Conservation (phyloP, 1,140 invertebrate species). For the Micrasema minimum region DNA sequence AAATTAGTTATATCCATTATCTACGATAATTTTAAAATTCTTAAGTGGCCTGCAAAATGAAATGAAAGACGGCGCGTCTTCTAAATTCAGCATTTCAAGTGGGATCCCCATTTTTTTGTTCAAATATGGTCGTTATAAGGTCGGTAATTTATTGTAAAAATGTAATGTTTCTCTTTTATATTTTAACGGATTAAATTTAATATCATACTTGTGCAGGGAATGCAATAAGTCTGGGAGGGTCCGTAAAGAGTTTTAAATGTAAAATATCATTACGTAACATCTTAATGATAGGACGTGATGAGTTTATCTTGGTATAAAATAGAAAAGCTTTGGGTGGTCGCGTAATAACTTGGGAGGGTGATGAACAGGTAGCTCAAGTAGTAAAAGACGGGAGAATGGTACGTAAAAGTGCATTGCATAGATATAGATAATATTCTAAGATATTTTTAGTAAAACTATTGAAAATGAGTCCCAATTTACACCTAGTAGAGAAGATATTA, state of each 20-base stretch:
- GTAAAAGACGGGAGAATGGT: neutral
- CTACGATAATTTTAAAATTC: neutral
- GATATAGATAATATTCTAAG: too few relatives aligned
- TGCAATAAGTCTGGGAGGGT: too few relatives aligned
- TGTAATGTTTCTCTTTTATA: too few relatives aligned
- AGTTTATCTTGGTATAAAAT: conserved; percentile 3
- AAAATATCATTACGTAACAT: conserved; percentile 16
- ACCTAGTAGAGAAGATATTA: too few relatives aligned
- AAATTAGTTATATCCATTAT: neutral
- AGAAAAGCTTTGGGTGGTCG: conserved; percentile 16
- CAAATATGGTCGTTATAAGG: too few relatives aligned
- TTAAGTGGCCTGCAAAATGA: conserved; percentile 19
- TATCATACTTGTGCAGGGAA: too few relatives aligned
- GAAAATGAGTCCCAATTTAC: too few relatives aligned
- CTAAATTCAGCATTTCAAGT: neutral
- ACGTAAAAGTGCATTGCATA: too few relatives aligned
- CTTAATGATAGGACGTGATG: conserved; percentile 13
- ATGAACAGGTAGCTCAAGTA: neutral
- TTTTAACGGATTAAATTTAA: too few relatives aligned
- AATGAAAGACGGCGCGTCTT: neutral
- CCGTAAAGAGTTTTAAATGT: too few relatives aligned
- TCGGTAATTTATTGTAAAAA: too few relatives aligned
- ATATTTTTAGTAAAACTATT: too few relatives aligned
- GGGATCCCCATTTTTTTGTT: conserved; percentile 9
- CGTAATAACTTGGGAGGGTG: neutral